Evolutionary conservation across 1,140 invertebrate species (phyloP), one percentile per base, ranked within the genome.

Genomic region (Euborellia annulipes): DNA sequence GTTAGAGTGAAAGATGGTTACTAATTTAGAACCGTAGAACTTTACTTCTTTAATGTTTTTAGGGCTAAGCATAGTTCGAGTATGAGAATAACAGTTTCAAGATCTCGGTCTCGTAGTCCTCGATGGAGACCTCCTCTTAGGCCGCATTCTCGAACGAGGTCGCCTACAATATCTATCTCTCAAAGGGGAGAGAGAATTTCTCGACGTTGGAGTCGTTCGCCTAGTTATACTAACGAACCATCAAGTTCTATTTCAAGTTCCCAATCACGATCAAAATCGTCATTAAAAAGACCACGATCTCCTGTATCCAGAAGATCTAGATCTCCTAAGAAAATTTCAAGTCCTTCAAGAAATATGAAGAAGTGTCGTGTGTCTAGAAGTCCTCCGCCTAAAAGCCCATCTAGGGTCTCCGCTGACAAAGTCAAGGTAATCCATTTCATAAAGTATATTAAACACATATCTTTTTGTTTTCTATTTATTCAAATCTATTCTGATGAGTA

Each of bases 331-430:
- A 50, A 46, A 23, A 27, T 30, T 3, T 30, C 42, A 7, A 41
- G 40, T 21, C 21, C 16, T 41, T 8, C 8, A 7, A 41, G 20
- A 32, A 23, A 36, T 14, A 32, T n/a, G 13, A 46, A 19, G 8
- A 45, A 20, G 18, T 45, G 34, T 40, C 41, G 36, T 30, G 19
- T 48, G 2, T 47, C 51, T 9, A 40, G 32, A 16, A 51, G 43
- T 41, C 53, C 53, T 41, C 39, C 48, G 17, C 51, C 51, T n/a
- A 47, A 41, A n/a, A 41, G 38, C 21, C 38, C 47, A 18, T 36
- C 47, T 18, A 41, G 41, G 7, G 19, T 27, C 23, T 27, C 23
- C 11, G 23, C 23, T 6, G 23, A 27, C 11, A 40, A 4, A 17
- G 20, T 17, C 13, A 40, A 21, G 7, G 7, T 17, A 40, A 20